Base-by-base conservation (phyloP, 2,113 vertebrate genomes). In the Phalacrocorax carbo region DNA sequence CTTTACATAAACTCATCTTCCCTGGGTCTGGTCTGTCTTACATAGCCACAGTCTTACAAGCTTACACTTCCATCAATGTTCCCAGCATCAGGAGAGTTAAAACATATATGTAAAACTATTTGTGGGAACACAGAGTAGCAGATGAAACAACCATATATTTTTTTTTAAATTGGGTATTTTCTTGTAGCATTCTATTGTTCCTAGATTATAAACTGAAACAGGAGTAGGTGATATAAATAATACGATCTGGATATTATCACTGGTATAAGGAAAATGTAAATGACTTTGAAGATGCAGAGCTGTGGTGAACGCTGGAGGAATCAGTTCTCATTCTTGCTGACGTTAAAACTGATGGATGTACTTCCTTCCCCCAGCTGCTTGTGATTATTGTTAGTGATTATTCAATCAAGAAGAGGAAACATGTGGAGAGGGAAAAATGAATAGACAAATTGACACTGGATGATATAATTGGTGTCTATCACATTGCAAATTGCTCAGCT, bases 341-440 rank as follows among this genome's bases (percentile, higher is more conserved):
- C 95, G 89, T 92, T 95, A 91, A 95, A 94, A 82, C 76, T 54
- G 86, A 95, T 94, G 88, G 84, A 91, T 93, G 73, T 22, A 92
- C 94, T 97, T 97, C 93, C 88, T 96, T 94, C 95, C 87, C 83
- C 61, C 96, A 97, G 97, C 94, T 96, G 94, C 94, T 91, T 80
- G 90, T 87, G 93, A 96, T 96, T 96, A 96, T 96, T 90, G 88
- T 81, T 87, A 88, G 90, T 95, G 90, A 97, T 97, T 97, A 97
- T 94, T 95, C 93, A 93, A 96, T 96, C 93, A 95, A 96, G 93
- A 69, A 61, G 88, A 90, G 88, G 89, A 92, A 97, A 95, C 78
- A 79, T 72, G 91, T 93, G 83, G 93, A 97, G 95, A 95, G 88
- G 83, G 65, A 83, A 86, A 96, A 93, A 84, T 90, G 93, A 95